These are phyloP conservation scores for Apostichopus parvimensis DNA, from an alignment of 35 echinoderm and acorn worm species.

Conservation along the genomic window DNA sequence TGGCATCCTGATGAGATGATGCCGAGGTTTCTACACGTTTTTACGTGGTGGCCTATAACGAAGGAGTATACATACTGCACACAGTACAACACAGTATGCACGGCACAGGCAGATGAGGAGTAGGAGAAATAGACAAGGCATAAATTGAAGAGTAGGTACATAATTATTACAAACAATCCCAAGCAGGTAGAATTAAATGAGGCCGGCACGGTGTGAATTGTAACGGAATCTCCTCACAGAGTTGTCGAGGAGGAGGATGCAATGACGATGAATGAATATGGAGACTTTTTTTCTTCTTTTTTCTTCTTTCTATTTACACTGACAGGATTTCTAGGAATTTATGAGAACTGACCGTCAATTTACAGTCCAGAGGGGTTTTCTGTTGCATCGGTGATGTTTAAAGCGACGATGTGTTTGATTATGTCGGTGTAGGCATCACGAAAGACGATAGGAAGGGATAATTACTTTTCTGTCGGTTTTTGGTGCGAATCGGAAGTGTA, in stretches of 20 bases:
- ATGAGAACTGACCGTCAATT: background rate
- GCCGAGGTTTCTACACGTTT: slow-evolving; percentile 13
- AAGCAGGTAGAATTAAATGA: slow-evolving; percentile 34
- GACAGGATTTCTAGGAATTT: background rate
- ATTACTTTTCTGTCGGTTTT: too few relatives aligned
- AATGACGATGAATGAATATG: background rate
- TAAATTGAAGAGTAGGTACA: slow-evolving; percentile 31
- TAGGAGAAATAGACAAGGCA: background rate
- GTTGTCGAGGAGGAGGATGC: background rate
- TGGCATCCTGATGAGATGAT: slow-evolving; percentile 36
- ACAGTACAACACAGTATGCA: too few relatives aligned
- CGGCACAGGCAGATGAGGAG: too few relatives aligned
- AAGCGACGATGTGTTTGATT: too few relatives aligned
- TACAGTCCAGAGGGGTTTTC: background rate
- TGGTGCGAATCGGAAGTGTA: too few relatives aligned
- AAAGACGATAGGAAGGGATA: too few relatives aligned
- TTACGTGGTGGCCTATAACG: background rate
- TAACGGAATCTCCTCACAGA: slow-evolving; percentile 29
- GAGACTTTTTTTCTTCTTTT: background rate
- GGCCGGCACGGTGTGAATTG: slow-evolving; percentile 32
- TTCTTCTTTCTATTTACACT: background rate
- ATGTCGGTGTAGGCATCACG: too few relatives aligned
- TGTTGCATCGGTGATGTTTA: too few relatives aligned
- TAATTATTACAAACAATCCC: slow-evolving; percentile 51
- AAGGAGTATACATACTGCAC: background rate